phyloP scores from a whole-genome alignment of 2,113 vertebrate species.

The Platichthys flesus region DNA sequence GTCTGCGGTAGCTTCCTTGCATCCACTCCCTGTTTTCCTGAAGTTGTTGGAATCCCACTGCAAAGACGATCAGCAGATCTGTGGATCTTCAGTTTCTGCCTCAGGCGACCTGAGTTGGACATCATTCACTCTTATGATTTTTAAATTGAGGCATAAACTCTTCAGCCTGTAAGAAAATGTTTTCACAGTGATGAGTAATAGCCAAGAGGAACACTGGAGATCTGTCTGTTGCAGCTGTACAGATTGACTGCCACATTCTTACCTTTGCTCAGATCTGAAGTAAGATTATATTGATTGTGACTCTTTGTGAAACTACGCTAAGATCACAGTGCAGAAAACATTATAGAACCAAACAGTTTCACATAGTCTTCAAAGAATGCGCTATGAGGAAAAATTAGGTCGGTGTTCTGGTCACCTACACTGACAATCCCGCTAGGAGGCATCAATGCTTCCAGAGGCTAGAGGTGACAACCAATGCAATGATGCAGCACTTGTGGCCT shows the following conservation, averaged over 20 bases:
- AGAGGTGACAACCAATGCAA: slow-evolving; percentile 12
- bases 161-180: background rate
- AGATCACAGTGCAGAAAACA: background rate
- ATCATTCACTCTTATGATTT: background rate
- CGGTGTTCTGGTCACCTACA: background rate
- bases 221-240: no score
- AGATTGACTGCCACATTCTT: background rate
- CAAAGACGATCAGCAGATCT: background rate
- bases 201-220: background rate
- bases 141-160: background rate
- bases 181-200: no score
- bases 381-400: background rate
- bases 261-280: background rate
- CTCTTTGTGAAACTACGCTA: background rate
- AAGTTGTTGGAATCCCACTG: background rate
- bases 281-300: background rate
- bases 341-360: background rate
- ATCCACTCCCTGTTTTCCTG: no score
- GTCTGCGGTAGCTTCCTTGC: no score
- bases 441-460: no score
- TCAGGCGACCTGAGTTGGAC: slow-evolving; percentile 1
- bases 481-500: no score
- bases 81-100: background rate
- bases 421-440: slow-evolving; percentile 18
- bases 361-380: background rate